Evolutionary conservation across 2,888 invertebrate species (phyloP).

Genomic region (Lepidochitona cinerea): DNA sequence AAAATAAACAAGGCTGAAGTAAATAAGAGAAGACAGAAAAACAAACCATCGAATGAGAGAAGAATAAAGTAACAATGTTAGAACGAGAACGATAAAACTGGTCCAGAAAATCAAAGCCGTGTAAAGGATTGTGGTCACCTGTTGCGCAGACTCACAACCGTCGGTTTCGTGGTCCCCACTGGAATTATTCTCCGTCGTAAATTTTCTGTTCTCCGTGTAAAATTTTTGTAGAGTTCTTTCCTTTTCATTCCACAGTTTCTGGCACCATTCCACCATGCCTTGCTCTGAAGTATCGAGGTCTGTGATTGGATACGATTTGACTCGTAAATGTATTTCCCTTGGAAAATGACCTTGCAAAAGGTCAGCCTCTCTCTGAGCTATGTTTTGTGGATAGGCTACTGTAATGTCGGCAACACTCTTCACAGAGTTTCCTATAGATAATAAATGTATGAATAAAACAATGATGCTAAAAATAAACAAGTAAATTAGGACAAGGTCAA

Average conservation of each 20-base stretch:
- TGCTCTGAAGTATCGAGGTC: slow-evolving; percentile 40
- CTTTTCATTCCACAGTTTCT: slow-evolving; percentile 68
- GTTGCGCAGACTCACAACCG: not conserved
- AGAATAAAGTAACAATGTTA: slow-evolving; percentile 26
- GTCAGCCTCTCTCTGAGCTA: slow-evolving; percentile 83
- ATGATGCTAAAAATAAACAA: too few species aligned
- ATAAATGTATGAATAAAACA: too few species aligned
- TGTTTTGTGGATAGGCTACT: slow-evolving; percentile 83
- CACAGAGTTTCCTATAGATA: slow-evolving; percentile 76
- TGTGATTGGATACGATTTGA: slow-evolving; percentile 72
- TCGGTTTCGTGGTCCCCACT: not conserved
- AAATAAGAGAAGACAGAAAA: slow-evolving; percentile 16
- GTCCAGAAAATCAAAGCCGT: slow-evolving; percentile 39
- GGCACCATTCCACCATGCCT: slow-evolving; percentile 63
- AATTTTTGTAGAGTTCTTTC: slow-evolving; percentile 62
- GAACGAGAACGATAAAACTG: slow-evolving; percentile 32
- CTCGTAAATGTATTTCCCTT: slow-evolving; percentile 82
- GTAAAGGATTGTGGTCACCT: slow-evolving; percentile 14
- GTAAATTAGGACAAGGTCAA: too few species aligned
- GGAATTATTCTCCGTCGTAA: slow-evolving; percentile 12
- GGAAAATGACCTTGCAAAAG: slow-evolving; percentile 82
- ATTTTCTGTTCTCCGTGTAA: slow-evolving; percentile 34
- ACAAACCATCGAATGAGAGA: slow-evolving; percentile 38
- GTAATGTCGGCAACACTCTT: slow-evolving; percentile 89
- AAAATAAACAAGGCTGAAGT: slow-evolving; percentile 19